Percentiles rank a stretch among this genome's conserved stretches.
These are phyloP conservation scores for Podocnemis expansa DNA, from an alignment of 2,113 vertebrate genomes.

Conservation along the genomic window DNA sequence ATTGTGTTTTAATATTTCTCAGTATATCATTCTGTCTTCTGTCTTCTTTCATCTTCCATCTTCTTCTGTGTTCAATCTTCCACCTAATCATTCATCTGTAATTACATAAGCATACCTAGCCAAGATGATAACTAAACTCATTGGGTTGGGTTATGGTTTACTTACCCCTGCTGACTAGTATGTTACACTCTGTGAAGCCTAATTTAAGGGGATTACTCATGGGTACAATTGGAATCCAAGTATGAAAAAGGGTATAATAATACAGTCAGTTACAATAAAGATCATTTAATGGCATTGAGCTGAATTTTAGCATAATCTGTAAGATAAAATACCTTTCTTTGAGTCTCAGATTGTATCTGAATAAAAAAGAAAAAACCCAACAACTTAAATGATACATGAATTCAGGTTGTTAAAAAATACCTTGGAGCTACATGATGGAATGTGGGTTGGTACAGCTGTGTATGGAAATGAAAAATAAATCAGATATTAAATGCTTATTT, in stretches of 20 bases:
- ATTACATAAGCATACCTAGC: background rate
- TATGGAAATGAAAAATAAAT: background rate
- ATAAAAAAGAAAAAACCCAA: background rate
- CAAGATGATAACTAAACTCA: background rate
- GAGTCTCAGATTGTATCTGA: background rate
- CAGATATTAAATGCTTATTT: background rate
- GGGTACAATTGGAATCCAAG: background rate
- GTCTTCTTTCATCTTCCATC: too few relatives aligned
- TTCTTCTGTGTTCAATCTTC: too few relatives aligned
- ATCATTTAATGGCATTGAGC: background rate
- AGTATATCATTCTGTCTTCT: too few relatives aligned
- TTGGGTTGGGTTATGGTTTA: background rate
- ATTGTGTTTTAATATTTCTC: conserved; percentile 10
- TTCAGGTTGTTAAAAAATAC: background rate
- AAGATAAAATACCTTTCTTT: background rate
- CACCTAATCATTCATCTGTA: background rate
- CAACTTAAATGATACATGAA: background rate
- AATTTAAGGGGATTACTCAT: background rate
- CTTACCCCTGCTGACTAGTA: background rate
- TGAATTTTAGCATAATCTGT: background rate
- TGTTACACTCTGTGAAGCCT: background rate
- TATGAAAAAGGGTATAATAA: background rate
- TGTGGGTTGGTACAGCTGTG: background rate
- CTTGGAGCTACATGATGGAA: background rate
- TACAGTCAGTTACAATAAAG: background rate